Base-by-base conservation (phyloP, 2,797 vertebrate species). In the Denticeps clupeoides region DNA sequence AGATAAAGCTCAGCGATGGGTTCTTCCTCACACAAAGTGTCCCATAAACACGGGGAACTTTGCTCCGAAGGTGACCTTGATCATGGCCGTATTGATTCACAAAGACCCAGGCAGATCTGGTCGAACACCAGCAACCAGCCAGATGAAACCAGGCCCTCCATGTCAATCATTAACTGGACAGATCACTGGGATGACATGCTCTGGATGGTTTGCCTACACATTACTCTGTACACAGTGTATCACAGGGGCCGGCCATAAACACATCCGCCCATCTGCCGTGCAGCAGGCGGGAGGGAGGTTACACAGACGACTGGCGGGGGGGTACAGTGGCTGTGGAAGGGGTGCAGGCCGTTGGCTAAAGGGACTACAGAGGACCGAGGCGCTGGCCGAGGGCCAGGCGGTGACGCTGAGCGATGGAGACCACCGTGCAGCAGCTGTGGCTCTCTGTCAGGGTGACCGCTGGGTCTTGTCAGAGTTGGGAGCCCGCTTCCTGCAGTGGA, bases 391-490 rank as follows among this genome's bases (percentile, higher is more conserved):
- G 2, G 35, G 18, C 35, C 35, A 38, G 9, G 16, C 2, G 18
- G 4, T 10, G 35, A 38, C 35, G 38, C 35, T 38, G 35, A 38
- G 35, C 16, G 16, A 38, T 38, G 35, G 62, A 61, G 70, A 62
- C 42, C 40, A 67, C 60, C 63, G 44, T 2, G 49, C 64, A 62
- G 70, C 81, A 81, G 80, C 75, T 82, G 80, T 69, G 69, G 63
- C 65, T 64, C 63, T 71, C 67, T 63, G 72, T 79, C 76, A 51
- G 35, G 1, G 23, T 42, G 47, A 26, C 8, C 25, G 25, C 29
- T 10, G 21, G 26, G 31, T 12, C 67, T 45, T 56, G 59, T 62
- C 52, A 60, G 61, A 56, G 58, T 55, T 33, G 27, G 64, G 56
- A 63, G 56, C 42, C 58, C 49, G 60, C 63, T 72, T 74, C 71